Evolutionary conservation across 2,797 vertebrate genomes (phyloP).

Genomic region (Betta splendens): DNA sequence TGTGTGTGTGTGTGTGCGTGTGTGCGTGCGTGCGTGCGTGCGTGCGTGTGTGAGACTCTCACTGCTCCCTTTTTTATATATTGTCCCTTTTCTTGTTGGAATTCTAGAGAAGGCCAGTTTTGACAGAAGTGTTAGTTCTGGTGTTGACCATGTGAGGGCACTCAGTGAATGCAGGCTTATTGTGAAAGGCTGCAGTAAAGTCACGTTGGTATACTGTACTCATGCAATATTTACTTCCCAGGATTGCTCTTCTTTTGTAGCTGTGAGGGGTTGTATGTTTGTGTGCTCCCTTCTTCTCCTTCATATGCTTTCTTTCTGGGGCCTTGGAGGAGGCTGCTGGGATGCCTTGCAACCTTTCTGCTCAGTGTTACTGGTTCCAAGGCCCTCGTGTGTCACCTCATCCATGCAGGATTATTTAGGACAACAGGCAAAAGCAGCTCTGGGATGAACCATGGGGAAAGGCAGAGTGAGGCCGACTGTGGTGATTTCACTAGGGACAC

Average conservation of each 20-base stretch:
- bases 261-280: conserved; percentile 9
- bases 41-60: no score
- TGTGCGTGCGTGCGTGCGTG: no score
- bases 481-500: conserved; percentile 7
- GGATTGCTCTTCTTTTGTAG: conserved; percentile 2
- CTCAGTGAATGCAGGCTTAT: background rate
- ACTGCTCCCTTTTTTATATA: no score
- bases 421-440: conserved; percentile 50
- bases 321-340: conserved; percentile 29
- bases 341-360: conserved; percentile 19
- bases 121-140: no score
- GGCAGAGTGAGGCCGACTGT: conserved; percentile 12
- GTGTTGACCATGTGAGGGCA: no score
- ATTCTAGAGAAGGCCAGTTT: no score
- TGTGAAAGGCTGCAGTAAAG: background rate
- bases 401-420: conserved; percentile 52
- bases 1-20: no score
- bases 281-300: background rate
- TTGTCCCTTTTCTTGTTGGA: no score
- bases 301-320: conserved; percentile 39
- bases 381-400: conserved; percentile 24
- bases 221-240: background rate
- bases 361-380: conserved; percentile 4
- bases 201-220: no score
- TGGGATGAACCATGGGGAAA: conserved; percentile 44